Conservation (phyloP, 53 echinoderm and acorn worm species). For the Zoroaster sp. region DNA sequence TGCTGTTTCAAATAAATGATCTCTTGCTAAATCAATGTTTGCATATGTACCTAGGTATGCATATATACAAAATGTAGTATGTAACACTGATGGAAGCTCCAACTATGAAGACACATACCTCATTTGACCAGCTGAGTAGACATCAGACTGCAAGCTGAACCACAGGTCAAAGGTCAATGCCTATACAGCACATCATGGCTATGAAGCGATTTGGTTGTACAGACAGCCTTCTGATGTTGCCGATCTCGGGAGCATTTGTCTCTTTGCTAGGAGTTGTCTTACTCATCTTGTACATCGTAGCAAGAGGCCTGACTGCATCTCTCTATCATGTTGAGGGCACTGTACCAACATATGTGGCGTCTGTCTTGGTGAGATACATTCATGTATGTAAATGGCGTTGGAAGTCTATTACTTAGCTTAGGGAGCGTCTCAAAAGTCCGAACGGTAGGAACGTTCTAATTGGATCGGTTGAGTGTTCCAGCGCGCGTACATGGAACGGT, state of each 20-base stretch:
- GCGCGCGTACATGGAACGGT: too few relatives aligned
- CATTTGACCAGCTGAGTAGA: background rate
- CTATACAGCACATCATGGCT: background rate
- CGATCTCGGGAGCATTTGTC: conserved; percentile 82
- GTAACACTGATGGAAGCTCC: too few relatives aligned
- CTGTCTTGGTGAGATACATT: conserved; percentile 69
- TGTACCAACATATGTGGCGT: conserved; percentile 78
- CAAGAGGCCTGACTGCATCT: conserved; percentile 76
- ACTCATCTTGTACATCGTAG: conserved; percentile 79
- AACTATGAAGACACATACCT: background rate
- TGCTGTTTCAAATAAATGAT: too few relatives aligned
- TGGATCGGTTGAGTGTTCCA: too few relatives aligned
- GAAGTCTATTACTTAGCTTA: too few relatives aligned
- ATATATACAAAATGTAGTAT: too few relatives aligned
- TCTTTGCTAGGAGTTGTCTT: conserved; percentile 77
- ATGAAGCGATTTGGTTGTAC: conserved; percentile 71
- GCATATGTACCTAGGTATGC: too few relatives aligned
- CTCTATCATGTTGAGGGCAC: conserved; percentile 76
- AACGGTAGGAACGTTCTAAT: too few relatives aligned
- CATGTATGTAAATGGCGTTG: too few relatives aligned
- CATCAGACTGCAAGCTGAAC: background rate
- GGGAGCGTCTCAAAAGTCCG: too few relatives aligned
- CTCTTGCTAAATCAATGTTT: too few relatives aligned
- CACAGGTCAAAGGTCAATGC: background rate
- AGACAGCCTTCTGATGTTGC: conserved; percentile 79